phyloP scores from a whole-genome alignment of 2,888 invertebrate species.

The Amiota minor region DNA sequence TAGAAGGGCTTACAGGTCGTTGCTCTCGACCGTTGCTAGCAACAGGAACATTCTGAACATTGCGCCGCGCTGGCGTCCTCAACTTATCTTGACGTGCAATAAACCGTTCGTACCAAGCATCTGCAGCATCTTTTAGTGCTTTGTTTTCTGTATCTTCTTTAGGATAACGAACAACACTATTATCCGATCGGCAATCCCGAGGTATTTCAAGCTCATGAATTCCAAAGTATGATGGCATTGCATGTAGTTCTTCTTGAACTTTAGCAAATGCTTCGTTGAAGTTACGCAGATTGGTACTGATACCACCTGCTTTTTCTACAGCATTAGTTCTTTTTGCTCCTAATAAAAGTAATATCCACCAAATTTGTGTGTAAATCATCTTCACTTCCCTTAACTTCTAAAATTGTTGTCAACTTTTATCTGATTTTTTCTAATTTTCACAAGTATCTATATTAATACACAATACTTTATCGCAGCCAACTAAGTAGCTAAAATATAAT shows the following conservation, averaged over 20 bases:
- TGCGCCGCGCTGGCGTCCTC: background rate
- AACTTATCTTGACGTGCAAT: slow-evolving; percentile 28
- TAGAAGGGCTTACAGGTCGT: background rate
- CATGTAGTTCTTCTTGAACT: slow-evolving; percentile 47
- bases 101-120: slow-evolving; percentile 60
- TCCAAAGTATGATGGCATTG: slow-evolving; percentile 37
- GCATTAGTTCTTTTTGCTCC: slow-evolving; percentile 27
- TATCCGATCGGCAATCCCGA: slow-evolving; percentile 54
- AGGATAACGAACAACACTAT: slow-evolving; percentile 58
- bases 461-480: background rate
- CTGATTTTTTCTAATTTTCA: no score
- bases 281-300: slow-evolving; percentile 44
- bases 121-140: slow-evolving; percentile 39
- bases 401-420: background rate
- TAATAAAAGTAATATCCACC: slow-evolving; percentile 56
- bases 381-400: background rate
- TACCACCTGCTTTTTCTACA: background rate
- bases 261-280: slow-evolving; percentile 55
- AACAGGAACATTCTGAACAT: background rate
- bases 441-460: background rate
- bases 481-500: no score
- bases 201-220: slow-evolving; percentile 37
- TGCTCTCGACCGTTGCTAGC: background rate
- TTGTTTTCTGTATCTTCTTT: slow-evolving; percentile 34
- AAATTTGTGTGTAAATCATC: slow-evolving; percentile 53